These are phyloP conservation scores for Erythrocercus mccallii DNA, from an alignment of 2,113 vertebrate species.

Conservation along the genomic window DNA sequence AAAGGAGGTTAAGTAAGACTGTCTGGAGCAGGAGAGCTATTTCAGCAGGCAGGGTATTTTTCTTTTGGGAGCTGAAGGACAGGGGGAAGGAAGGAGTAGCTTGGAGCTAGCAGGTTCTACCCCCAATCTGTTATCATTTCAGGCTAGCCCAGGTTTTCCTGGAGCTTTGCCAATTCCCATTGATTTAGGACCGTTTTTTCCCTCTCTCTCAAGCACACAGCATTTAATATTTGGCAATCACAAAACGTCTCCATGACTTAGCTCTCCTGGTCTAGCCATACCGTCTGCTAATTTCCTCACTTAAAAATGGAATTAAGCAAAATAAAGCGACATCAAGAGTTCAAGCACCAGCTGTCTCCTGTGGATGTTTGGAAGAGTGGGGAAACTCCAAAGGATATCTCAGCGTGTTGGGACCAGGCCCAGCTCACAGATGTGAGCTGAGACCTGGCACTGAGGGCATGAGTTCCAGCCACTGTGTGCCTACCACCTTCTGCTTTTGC, in stretches of 20 bases:
- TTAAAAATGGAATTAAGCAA: background rate
- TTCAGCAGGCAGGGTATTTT: background rate
- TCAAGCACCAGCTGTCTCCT: background rate
- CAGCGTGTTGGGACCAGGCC: background rate
- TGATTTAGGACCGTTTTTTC: background rate
- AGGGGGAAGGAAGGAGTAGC: background rate
- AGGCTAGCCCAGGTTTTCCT: background rate
- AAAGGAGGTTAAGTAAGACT: background rate
- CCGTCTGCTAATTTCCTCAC: background rate
- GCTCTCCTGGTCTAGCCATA: background rate
- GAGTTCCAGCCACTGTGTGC: background rate
- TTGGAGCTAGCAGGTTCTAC: background rate
- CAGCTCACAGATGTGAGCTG: background rate
- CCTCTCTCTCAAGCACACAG: background rate
- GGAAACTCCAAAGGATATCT: background rate
- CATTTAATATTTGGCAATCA: background rate
- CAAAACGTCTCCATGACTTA: background rate
- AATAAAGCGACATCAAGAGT: background rate
- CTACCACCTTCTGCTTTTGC: background rate
- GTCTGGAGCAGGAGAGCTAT: background rate
- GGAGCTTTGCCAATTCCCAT: background rate
- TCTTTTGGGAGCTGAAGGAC: background rate
- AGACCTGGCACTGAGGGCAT: rapidly evolving
- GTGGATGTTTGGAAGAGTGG: background rate
- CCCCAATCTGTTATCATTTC: background rate